phyloP scores from a whole-genome alignment of 2,888 invertebrate genomes.

The Acrocyrtus sp. region DNA sequence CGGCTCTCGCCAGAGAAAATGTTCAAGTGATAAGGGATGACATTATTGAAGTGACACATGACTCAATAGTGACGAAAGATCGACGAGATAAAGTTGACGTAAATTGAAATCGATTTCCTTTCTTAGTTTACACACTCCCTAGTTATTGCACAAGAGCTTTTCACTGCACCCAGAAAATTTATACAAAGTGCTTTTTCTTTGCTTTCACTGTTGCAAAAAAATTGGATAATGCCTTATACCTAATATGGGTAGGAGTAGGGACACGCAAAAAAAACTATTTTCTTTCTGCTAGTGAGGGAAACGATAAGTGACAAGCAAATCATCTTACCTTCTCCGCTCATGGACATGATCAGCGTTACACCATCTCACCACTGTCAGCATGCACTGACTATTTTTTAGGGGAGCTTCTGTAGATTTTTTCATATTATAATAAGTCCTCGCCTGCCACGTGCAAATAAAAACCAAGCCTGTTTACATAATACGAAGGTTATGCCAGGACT shows the following conservation, averaged over 20 bases:
- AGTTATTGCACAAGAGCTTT: no score
- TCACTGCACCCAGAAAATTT: neutral
- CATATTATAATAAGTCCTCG: no score
- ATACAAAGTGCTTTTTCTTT: neutral
- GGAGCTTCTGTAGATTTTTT: neutral
- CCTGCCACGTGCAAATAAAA: neutral
- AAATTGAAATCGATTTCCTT: slow-evolving; percentile 32
- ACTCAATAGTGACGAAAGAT: slow-evolving; percentile 31
- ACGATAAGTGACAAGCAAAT: no score
- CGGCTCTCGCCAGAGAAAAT: slow-evolving; percentile 23
- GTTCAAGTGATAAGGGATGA: slow-evolving; percentile 31
- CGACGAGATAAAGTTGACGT: slow-evolving; percentile 51
- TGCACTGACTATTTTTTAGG: no score
- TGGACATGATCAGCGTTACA: neutral
- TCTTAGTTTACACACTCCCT: no score
- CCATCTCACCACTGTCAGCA: no score
- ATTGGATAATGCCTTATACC: no score
- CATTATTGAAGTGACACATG: slow-evolving; percentile 29
- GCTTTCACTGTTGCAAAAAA: no score
- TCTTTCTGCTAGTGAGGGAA: no score
- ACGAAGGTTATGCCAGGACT: neutral
- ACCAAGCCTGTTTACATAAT: neutral
- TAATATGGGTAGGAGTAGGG: no score
- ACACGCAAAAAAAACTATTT: no score
- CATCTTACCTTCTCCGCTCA: neutral